Evolutionary conservation across 2,797 vertebrate species (phyloP), one percentile per base, ranked within the genome.

Genomic region (Galaxias olidus): DNA sequence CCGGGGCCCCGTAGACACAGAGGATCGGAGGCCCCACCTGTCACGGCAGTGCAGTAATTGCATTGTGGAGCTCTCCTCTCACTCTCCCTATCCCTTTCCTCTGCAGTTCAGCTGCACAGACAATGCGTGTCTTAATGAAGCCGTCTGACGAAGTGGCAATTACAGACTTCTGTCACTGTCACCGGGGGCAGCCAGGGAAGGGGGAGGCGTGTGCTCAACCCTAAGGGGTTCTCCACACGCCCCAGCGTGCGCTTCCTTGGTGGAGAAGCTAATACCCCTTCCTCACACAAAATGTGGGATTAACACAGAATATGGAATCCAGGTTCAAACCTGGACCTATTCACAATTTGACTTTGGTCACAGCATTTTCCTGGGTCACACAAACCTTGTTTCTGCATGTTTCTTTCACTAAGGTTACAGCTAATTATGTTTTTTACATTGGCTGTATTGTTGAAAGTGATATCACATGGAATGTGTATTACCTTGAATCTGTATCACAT

Each of bases 101-200:
- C 90, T 62, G 53, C 70, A 66, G 75, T 93, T 93, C 92, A 90
- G 89, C 91, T 84, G 74, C 89, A 82, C 87, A 91, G 90, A 95
- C 93, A 87, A 73, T 85, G 87, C 88, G 89, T 80, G 80, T 90
- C 89, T 93, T 94, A 94, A 95, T 95, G 93, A 95, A 95, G 90
- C 89, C 89, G 89, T 94, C 90, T 92, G 91, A 93, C 87, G 88
- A 81, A 92, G 84, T 86, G 84, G 86, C 93, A 92, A 94, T 94
- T 94, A 95, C 91, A 89, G 91, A 87, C 90, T 88, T 88, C 90
- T 88, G 82, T 89, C 88, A 82, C 80, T 83, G 85, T 90, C 88
- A 89, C 88, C 76, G 73, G 86, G 87, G 88, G 90, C 86, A 81
- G 88, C 79, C 63, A 57, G 59, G 75, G 68, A 68, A 68, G 73